These are phyloP conservation scores for Leptothorax acervorum DNA, from an alignment of 2,888 invertebrate genomes.

Conservation along the genomic window DNA sequence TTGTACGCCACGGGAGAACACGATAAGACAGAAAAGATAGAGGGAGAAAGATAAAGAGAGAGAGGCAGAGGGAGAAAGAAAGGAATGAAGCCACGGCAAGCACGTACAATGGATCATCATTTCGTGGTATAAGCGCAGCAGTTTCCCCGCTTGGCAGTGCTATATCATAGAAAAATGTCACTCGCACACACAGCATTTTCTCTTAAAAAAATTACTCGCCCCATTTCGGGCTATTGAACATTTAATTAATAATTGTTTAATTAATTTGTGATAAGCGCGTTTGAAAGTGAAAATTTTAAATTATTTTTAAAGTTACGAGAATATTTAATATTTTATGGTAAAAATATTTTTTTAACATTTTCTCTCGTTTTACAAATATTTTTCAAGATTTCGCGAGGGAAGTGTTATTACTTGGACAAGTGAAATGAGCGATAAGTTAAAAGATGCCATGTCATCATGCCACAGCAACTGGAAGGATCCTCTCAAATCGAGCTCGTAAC, in stretches of 20 bases:
- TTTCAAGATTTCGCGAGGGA: neutral
- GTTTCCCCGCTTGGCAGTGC: constrained; percentile 40
- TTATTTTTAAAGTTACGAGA: neutral
- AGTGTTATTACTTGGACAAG: neutral
- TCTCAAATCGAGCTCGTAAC: constrained; percentile 34
- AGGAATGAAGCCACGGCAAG: constrained; percentile 33
- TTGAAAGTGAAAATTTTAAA: neutral
- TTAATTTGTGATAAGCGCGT: neutral
- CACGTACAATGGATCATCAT: constrained; percentile 53
- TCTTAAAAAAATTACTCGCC: constrained; percentile 26
- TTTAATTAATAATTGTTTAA: constrained; percentile 32
- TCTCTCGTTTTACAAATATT: neutral
- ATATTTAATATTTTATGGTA: neutral
- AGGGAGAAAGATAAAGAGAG: neutral
- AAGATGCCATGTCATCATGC: constrained; percentile 7
- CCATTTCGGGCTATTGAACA: neutral
- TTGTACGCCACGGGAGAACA: neutral
- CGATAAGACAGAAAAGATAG: constrained; percentile 11
- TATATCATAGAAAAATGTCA: constrained; percentile 50
- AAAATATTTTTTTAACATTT: neutral
- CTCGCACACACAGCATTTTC: constrained; percentile 27
- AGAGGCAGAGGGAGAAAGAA: neutral
- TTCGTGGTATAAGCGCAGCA: constrained; percentile 50
- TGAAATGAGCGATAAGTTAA: constrained; percentile 22
- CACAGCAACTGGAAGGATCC: neutral